Evolutionary conservation across 2,113 vertebrate genomes (phyloP), one percentile per base, ranked within the genome.

Genomic region (Emydocephalus ijimae): DNA sequence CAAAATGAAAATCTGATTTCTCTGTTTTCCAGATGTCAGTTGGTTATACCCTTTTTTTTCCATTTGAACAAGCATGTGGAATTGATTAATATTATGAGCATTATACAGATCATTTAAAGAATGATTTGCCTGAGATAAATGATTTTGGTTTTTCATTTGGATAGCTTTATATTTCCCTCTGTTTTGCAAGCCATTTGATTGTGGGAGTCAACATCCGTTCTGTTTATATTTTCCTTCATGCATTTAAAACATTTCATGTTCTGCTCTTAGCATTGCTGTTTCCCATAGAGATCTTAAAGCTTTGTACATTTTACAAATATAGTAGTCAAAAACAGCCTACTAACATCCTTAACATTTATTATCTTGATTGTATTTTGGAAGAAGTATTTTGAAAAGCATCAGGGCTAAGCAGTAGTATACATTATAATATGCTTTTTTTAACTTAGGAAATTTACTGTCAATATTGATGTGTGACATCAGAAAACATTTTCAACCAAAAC

Each of bases 401-500:
- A 50, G 88, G 74, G 20, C 92, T 93, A 92, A 92, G 89, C 92
- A 0, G 87, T 94, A 91, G 87, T 87, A 92, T 92, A 91, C 89
- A 43, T 55, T 57, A 48, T 59, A 94, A 86, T 64, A 6, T 39
- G 90, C 85, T 95, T 87, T 94, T 48, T 85, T 94, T 57, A 94
- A 94, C 64, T 95, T 91, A 8, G 90, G 59, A 10, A 45, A 43
- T 92, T 93, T 57, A 54, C 94, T 14, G 54, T 87, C 93, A 96
- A 95, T 96, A 96, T 95, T 95, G 95, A 39, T 95, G 55, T 95
- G 12, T 92, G 89, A n/a, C 23, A 95, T 94, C 85, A 92, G 93
- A 94, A 92, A 88, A 89, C 29, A 24, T 95, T 95, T 89, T 96
- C 3, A 85, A 93, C 7, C 29, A 85, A 94, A 94, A 92, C 50